Conservation (phyloP, 2,888 invertebrate species). For the Neocrepidodera transversa region DNA sequence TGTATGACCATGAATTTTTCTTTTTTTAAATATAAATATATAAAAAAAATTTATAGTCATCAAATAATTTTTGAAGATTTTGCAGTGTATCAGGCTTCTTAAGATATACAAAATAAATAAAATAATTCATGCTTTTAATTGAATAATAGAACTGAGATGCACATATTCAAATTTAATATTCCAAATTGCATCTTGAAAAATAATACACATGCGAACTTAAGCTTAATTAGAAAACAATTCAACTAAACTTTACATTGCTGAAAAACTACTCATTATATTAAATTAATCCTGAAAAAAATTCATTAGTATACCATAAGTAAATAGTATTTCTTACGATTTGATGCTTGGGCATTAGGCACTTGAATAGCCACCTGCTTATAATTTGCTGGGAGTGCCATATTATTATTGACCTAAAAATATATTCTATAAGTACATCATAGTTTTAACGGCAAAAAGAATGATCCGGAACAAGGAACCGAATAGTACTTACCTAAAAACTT, state of each 20-base stretch:
- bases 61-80: conserved; percentile 28
- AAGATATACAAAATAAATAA: conserved; percentile 37
- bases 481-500: too few species aligned
- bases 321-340: conserved; percentile 70
- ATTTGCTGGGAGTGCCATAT: conserved; percentile 82
- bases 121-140: conserved; percentile 45
- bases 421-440: too few species aligned
- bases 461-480: too few species aligned
- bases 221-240: conserved; percentile 45
- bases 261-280: conserved; percentile 35
- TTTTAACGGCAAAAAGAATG: too few species aligned
- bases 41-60: too few species aligned
- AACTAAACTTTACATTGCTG: conserved; percentile 36
- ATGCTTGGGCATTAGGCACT: conserved; percentile 72
- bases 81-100: conserved; percentile 40
- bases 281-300: conserved; percentile 20
- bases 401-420: conserved; percentile 28
- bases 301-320: conserved; percentile 18
- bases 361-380: conserved; percentile 85
- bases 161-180: conserved; percentile 35
- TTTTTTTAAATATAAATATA: too few species aligned
- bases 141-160: conserved; percentile 36
- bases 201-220: conserved; percentile 53
- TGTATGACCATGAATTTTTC: too few species aligned
- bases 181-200: conserved; percentile 42